Conservation (phyloP, 2,113 vertebrate genomes). For the Cisticola juncidis region DNA sequence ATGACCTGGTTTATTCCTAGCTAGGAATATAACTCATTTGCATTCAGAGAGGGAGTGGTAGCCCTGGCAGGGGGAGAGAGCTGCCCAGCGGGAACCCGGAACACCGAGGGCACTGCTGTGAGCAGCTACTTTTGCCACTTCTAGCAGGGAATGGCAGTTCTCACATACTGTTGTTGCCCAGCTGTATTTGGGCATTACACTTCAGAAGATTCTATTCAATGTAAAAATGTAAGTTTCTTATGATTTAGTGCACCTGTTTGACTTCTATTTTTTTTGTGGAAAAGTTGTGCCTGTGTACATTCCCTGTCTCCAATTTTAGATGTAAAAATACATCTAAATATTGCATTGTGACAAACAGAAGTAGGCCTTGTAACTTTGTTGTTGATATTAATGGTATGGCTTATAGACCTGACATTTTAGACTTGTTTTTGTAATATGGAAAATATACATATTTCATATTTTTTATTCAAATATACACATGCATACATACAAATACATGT, state of each 20-base stretch:
- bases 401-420: neutral
- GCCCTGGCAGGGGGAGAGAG: neutral
- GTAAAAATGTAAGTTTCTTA: neutral
- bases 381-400: neutral
- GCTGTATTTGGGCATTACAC: neutral
- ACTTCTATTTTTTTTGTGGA: neutral
- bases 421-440: neutral
- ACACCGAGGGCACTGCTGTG: neutral
- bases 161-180: neutral
- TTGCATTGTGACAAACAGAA: neutral
- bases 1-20: neutral
- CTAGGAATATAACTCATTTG: neutral
- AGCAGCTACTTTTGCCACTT: rapidly evolving
- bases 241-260: neutral
- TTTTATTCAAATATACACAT: neutral
- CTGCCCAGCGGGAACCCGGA: neutral
- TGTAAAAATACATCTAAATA: neutral
- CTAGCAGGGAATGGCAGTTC: neutral
- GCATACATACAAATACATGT: neutral
- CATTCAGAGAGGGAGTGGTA: neutral
- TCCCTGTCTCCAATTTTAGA: neutral
- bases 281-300: neutral
- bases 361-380: neutral
- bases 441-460: neutral
- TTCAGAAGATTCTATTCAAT: neutral